Base-by-base conservation (phyloP, 2,113 vertebrate species). In the Zeus faber region DNA sequence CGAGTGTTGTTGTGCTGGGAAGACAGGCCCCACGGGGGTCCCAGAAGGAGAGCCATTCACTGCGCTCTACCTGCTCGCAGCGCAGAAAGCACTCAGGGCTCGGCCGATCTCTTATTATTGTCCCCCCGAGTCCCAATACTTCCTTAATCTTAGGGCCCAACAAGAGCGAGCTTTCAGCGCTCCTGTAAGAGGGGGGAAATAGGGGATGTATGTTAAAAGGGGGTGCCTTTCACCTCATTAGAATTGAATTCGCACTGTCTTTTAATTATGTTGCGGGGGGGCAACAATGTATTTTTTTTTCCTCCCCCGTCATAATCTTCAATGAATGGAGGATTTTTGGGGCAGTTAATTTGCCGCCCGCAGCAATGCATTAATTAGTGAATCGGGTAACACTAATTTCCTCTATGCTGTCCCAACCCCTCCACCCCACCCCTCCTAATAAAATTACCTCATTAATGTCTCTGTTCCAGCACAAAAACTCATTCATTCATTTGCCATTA, bases 391-490 rank as follows among this genome's bases (percentile, higher is more conserved):
- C 92, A 93, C 92, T 94, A 92, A 95, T 96, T 94, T 95, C 93
- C 91, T 93, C 87, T 16, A 72, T 55, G 52, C 87, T 87, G 82
- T 91, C 87, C 88, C 80, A 4, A 9, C 4, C 27, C 27, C 92
- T 91, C 91, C 88, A 88, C 89, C 83, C 86, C 78, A 86, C 87
- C 85, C 89, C 83, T 84, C 70, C 85, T 94, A 94, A 95, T 96
- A 93, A 95, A 95, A 96, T 96, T 94, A 95, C 92, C 92, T 94
- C 93, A 95, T 97, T 96, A 95, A 91, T 89, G 89, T 80, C 84
- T 93, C 93, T 92, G 88, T 93, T 83, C 85, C 87, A 74, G 77
- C 89, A 85, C 89, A 93, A 89, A 90, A 90, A 93, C 90, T 91
- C 92, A 90, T 91, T 94, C 91, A 94, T 91, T 91, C 85, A 71